phyloP scores from a whole-genome alignment of 1,140 invertebrate genomes.

The Cotesia chilonis region DNA sequence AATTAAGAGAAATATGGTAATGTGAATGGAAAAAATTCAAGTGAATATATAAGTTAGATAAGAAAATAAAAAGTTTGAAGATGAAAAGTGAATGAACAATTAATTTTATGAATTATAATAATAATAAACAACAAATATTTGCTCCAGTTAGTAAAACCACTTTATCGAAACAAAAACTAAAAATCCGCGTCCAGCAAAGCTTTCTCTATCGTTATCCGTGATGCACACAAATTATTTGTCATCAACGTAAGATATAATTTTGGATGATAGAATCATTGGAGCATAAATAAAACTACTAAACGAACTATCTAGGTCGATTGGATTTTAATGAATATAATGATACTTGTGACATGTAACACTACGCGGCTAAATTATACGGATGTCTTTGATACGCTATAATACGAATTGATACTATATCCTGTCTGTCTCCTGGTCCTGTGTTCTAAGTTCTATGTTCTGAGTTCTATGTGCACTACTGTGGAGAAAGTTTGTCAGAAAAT shows the following conservation, averaged over 20 bases:
- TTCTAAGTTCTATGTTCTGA: too few relatives aligned
- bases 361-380: background rate
- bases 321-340: slow-evolving; percentile 14
- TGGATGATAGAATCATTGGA: background rate
- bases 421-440: too few relatives aligned
- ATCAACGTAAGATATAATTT: slow-evolving; percentile 24
- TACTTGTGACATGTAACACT: background rate
- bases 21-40: too few relatives aligned
- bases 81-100: too few relatives aligned
- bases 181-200: background rate
- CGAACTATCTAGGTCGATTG: slow-evolving; percentile 24
- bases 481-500: slow-evolving; percentile 50
- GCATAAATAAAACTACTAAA: slow-evolving; percentile 7
- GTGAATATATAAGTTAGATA: too few relatives aligned
- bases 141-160: too few relatives aligned
- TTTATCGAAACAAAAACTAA: too few relatives aligned
- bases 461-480: slow-evolving; percentile 9
- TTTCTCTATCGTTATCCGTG: slow-evolving; percentile 27
- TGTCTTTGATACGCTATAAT: background rate
- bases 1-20: too few relatives aligned
- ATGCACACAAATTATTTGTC: slow-evolving; percentile 28
- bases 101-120: too few relatives aligned
- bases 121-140: too few relatives aligned
- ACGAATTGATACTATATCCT: background rate
- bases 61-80: too few relatives aligned